Conservation (phyloP, 2,113 vertebrate species). For the Aldabrachelys gigantea region DNA sequence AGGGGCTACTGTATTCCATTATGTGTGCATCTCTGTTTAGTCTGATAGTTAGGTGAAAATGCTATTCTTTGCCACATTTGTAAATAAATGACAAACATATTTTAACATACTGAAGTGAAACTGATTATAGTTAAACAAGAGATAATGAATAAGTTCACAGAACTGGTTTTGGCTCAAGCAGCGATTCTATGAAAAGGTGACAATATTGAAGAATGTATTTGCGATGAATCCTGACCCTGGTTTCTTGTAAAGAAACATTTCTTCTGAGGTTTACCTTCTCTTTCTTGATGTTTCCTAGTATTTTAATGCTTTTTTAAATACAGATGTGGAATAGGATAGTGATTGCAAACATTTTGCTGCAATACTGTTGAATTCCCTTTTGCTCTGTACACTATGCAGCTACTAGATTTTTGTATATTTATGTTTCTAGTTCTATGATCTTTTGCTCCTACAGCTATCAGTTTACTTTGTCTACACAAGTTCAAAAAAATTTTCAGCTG, state of each 20-base stretch:
- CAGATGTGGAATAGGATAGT: not conserved
- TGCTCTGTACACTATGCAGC: not conserved
- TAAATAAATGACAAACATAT: not conserved
- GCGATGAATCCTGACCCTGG: not conserved
- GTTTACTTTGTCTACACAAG: not conserved
- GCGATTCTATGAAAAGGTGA: not conserved
- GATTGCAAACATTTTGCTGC: not conserved
- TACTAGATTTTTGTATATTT: not conserved
- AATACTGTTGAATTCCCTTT: not conserved
- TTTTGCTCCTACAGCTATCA: not conserved
- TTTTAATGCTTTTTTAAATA: not conserved
- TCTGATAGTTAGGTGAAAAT: not conserved
- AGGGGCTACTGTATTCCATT: not conserved
- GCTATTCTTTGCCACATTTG: not conserved
- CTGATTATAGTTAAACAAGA: not conserved
- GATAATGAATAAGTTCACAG: not conserved
- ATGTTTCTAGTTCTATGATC: not conserved
- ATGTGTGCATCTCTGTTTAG: not conserved
- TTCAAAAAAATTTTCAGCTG: not conserved
- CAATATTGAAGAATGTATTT: not conserved
- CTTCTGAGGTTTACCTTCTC: not conserved
- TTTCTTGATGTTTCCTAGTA: not conserved
- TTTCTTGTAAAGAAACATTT: not conserved
- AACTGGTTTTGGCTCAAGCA: not conserved
- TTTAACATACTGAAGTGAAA: not conserved